Percentiles rank a stretch among this genome's conserved stretches.
Evolutionary conservation across 2,797 vertebrate genomes (phyloP).

Genomic region (Channallabes apus): DNA sequence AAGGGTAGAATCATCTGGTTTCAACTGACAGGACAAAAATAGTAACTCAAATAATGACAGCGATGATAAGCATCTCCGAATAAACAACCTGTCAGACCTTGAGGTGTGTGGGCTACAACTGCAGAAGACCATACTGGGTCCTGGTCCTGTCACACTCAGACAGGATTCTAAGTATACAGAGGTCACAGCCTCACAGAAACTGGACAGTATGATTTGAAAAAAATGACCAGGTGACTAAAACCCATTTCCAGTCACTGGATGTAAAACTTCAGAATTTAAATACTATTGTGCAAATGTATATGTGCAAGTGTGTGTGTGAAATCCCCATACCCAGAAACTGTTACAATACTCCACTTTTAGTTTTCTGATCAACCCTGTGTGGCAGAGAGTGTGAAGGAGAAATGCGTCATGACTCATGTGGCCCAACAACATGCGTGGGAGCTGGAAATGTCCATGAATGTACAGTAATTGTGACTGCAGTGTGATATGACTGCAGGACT

Average conservation of each 20-base stretch:
- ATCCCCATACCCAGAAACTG: background rate
- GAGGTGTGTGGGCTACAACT: background rate
- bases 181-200: background rate
- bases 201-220: background rate
- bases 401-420: slow-evolving; percentile 55
- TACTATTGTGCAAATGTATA: background rate
- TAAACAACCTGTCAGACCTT: background rate
- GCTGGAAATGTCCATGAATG: slow-evolving; percentile 40
- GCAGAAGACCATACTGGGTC: background rate
- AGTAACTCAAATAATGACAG: background rate
- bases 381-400: background rate
- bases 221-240: background rate
- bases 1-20: background rate
- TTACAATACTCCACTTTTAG: background rate
- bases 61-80: background rate
- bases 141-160: background rate
- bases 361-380: background rate
- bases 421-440: background rate
- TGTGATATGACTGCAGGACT: slow-evolving; percentile 27
- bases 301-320: background rate
- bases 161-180: background rate
- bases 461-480: slow-evolving; percentile 4
- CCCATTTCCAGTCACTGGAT: background rate
- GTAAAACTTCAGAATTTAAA: background rate
- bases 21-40: background rate